Percentiles rank a stretch among this genome's conserved stretches.
Conservation (phyloP, 2,113 vertebrate species). For the Loxodonta africana region DNA sequence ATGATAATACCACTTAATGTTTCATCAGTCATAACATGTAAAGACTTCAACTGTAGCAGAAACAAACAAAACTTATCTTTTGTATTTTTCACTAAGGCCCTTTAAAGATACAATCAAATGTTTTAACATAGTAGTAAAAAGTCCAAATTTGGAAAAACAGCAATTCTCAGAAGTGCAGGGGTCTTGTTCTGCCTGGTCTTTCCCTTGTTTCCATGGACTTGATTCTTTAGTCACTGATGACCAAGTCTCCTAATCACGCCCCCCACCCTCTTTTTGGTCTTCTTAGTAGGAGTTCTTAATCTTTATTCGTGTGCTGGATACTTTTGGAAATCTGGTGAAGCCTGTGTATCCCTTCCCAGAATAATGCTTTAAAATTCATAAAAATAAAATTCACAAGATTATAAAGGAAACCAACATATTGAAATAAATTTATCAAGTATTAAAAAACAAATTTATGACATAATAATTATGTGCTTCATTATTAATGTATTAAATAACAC, state of each 20-base stretch:
- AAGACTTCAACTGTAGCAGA: constrained; percentile 19
- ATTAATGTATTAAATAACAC: constrained; percentile 23
- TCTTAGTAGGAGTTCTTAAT: neutral
- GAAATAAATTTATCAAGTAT: neutral
- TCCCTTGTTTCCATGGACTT: neutral
- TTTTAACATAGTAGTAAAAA: neutral
- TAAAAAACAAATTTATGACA: constrained; percentile 23
- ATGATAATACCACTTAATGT: constrained; percentile 2
- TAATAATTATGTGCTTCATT: neutral
- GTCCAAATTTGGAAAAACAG: fast-evolving
- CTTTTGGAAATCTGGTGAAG: neutral
- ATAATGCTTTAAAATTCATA: too few relatives aligned
- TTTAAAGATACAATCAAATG: neutral
- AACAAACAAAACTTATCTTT: neutral
- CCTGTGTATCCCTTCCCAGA: neutral
- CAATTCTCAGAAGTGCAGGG: neutral
- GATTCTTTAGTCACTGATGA: neutral
- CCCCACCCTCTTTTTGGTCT: neutral
- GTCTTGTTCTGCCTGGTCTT: neutral
- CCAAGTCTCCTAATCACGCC: neutral
- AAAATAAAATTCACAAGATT: neutral
- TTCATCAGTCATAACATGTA: constrained; percentile 26
- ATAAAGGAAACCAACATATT: neutral
- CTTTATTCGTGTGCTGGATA: neutral
- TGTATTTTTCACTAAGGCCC: constrained; percentile 13